Evolutionary conservation across 1,140 invertebrate species (phyloP).

Genomic region (Diploscapter pachys): DNA sequence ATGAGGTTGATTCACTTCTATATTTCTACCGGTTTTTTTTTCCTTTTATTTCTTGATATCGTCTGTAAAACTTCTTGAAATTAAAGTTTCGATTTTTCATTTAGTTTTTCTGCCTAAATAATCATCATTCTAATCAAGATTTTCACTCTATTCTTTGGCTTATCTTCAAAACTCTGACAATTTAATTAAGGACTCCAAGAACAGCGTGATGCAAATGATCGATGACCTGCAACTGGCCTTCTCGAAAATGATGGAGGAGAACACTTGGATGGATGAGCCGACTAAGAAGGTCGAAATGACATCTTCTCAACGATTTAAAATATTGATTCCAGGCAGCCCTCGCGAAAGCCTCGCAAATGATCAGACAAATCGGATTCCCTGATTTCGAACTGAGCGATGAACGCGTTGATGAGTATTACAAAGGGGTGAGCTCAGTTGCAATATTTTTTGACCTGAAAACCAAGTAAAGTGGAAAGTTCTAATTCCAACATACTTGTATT

Average conservation of each 20-base stretch:
- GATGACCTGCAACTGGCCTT: constrained; percentile 78
- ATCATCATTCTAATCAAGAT: too few species aligned
- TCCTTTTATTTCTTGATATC: too few species aligned
- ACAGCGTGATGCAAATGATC: constrained; percentile 72
- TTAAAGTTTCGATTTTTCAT: too few species aligned
- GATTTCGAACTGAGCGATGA: constrained; percentile 65
- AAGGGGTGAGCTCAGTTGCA: constrained; percentile 58
- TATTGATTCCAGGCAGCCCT: constrained; percentile 7
- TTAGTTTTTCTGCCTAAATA: too few species aligned
- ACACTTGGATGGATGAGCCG: constrained; percentile 84
- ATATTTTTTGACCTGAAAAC: too few species aligned
- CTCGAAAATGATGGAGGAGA: constrained; percentile 76
- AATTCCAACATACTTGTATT: too few species aligned
- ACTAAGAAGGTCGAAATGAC: constrained; percentile 70
- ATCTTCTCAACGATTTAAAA: too few species aligned
- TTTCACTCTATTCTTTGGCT: too few species aligned
- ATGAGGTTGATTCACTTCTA: constrained; percentile 53
- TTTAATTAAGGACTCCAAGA: constrained; percentile 51
- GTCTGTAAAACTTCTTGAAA: too few species aligned
- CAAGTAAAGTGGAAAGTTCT: too few species aligned
- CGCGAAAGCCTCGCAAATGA: constrained; percentile 36
- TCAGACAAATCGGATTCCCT: constrained; percentile 60
- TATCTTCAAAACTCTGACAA: too few species aligned
- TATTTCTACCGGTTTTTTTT: too few species aligned
- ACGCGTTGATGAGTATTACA: constrained; percentile 63